phyloP scores from a whole-genome alignment of 2,797 vertebrate genomes.

The Trematomus bernacchii region DNA sequence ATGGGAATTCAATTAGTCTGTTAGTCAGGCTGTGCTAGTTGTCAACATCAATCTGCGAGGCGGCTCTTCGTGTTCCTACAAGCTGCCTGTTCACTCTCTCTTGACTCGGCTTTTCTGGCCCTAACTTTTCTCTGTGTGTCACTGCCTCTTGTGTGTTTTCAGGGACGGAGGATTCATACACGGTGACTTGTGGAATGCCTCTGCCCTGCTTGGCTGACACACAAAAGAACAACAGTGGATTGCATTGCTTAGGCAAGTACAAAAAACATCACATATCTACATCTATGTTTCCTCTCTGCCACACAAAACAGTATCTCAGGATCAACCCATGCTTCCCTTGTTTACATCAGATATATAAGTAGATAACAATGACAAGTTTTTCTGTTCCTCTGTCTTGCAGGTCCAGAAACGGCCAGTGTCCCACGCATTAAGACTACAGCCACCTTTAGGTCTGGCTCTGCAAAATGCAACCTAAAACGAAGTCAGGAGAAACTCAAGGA shows the following conservation, averaged over 20 bases:
- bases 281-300: constrained; percentile 62
- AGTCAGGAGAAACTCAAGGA: constrained; percentile 90
- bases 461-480: constrained; percentile 94
- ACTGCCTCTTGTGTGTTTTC: constrained; percentile 76
- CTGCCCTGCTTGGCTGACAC: constrained; percentile 85
- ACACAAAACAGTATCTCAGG: constrained; percentile 58
- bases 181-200: constrained; percentile 94
- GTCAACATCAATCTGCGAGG: constrained; percentile 44
- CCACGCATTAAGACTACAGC: constrained; percentile 91
- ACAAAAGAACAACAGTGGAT: constrained; percentile 84
- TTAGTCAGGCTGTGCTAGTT: constrained; percentile 25
- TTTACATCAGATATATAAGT: constrained; percentile 32
- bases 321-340: constrained; percentile 36
- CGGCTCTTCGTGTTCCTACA: constrained; percentile 73
- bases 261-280: constrained; percentile 65
- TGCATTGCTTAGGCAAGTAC: constrained; percentile 84
- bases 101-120: constrained; percentile 68
- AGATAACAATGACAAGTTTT: constrained; percentile 33
- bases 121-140: constrained; percentile 72
- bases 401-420: constrained; percentile 77
- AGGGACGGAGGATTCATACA: constrained; percentile 93
- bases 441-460: constrained; percentile 92
- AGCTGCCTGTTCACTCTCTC: constrained; percentile 71
- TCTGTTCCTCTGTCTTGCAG: constrained; percentile 60
- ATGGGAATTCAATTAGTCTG: constrained; percentile 9